A percentile compares a stretch with the other conserved stretches of the same genome.
Conservation (phyloP, 2,888 invertebrate species). For the Lasioglossum leucozonium region DNA sequence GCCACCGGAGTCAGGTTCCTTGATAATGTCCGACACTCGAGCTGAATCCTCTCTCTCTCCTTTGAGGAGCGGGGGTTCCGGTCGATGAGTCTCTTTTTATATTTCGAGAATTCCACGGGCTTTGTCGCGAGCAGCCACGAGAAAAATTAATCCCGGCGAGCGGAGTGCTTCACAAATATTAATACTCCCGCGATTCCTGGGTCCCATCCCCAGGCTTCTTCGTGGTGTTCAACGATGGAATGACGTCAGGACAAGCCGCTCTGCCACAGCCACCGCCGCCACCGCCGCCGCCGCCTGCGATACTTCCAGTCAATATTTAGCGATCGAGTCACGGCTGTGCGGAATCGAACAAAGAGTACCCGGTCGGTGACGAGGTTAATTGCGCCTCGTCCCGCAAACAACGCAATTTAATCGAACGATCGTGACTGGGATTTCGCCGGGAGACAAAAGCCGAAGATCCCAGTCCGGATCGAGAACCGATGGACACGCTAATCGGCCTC, state of each 20-base stretch:
- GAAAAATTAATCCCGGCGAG: conserved; percentile 13
- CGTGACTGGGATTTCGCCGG: conserved; percentile 12
- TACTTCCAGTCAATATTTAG: conserved; percentile 53
- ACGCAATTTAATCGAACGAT: conserved; percentile 32
- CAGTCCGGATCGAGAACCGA: not conserved
- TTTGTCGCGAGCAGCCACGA: not conserved
- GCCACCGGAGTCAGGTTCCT: not conserved
- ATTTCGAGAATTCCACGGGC: not conserved
- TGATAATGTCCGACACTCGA: conserved; percentile 6
- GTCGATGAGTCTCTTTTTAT: not conserved
- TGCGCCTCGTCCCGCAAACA: conserved; percentile 41
- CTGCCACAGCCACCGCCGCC: not conserved
- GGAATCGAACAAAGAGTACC: conserved; percentile 55
- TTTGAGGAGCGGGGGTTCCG: not conserved
- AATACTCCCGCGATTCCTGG: conserved; percentile 26
- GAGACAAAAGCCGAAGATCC: conserved; percentile 14
- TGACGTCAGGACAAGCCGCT: conserved; percentile 42
- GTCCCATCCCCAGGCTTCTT: not conserved
- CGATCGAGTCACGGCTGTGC: conserved; percentile 57
- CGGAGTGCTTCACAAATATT: conserved; percentile 53
- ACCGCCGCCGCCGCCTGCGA: conserved; percentile 12
- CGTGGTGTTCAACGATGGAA: not conserved
- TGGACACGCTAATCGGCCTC: not conserved
- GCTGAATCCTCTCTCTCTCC: not conserved
- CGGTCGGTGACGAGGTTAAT: conserved; percentile 40